Base-by-base conservation (phyloP, 2,888 invertebrate genomes). In the Bunonema sp. region DNA sequence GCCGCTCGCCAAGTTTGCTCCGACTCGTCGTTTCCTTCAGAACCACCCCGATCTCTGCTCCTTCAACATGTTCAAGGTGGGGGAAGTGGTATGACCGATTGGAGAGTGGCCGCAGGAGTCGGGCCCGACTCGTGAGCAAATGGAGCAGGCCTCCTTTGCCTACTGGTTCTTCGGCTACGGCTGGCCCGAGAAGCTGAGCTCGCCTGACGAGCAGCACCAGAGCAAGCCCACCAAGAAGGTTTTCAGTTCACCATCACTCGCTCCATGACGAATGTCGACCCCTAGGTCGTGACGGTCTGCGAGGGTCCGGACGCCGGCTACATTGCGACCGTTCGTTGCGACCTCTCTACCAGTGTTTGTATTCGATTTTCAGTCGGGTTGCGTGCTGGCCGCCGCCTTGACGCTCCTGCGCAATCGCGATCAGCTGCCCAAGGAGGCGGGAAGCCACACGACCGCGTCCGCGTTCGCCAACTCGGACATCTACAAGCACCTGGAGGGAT, bases 391-490 rank as follows among this genome's bases (percentile, higher is more conserved):
- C 45, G 74, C 81, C 34, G 89, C 82, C 0, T 60, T 82, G 42
- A 80, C 79, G 0, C 71, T 89, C 37, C 72, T 89, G 10, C 77
- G 77, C 18, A 84, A 89, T 67, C 72, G 72, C 26, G 77, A 79
- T 40, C 80, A 80, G 61, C 77, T 89, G 75, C 86, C 87, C 0
- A 69, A 73, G 35, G 72, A 70, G 82, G 85, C 85, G 26, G 89
- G 89, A 10, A 87, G 89, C 1, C 74, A 80, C 43, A 77, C 88
- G 0, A 84, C 89, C 0, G 79, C 79, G 10, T 49, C 61, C 21
- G 86, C 85, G 0, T 91, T 89, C 72, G 75, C 75, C 1, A 78
- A 84, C 49, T 87, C 89, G 0, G 77, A 76, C 21, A 72, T 88
- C 19, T 78, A 86, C 45, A 76, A 81, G 24, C 77, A 80, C 47